Percentiles rank a stretch among this genome's conserved stretches.
These are phyloP conservation scores for Kryptolebias marmoratus DNA, from an alignment of 2,113 vertebrate genomes.

Conservation along the genomic window DNA sequence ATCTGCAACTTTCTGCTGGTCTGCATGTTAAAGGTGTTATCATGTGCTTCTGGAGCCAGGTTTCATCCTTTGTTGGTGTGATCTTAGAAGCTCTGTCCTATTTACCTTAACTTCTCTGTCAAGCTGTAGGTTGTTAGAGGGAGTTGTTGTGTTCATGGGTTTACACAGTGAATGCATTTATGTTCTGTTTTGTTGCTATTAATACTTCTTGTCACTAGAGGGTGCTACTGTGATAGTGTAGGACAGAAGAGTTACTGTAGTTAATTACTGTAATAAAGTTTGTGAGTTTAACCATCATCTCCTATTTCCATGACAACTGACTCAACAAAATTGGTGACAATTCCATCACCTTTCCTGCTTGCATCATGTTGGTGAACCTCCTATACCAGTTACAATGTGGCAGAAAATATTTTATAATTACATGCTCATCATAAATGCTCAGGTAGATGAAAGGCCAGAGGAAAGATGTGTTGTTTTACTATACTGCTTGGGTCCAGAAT, in stretches of 20 bases:
- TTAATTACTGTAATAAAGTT: too few relatives aligned
- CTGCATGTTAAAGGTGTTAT: slow-evolving; percentile 57
- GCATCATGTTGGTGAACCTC: not conserved
- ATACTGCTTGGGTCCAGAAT: too few relatives aligned
- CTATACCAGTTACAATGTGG: not conserved
- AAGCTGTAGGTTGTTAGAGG: slow-evolving; percentile 62
- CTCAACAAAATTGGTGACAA: not conserved
- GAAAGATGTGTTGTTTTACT: not conserved
- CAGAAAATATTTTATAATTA: not conserved
- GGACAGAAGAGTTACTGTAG: too few relatives aligned
- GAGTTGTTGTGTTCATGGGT: too few relatives aligned
- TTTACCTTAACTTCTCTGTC: slow-evolving; percentile 65
- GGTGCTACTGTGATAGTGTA: too few relatives aligned
- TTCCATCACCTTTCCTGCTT: not conserved
- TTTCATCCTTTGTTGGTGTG: slow-evolving; percentile 83
- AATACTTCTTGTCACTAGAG: too few relatives aligned
- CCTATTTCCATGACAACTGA: too few relatives aligned
- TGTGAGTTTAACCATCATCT: too few relatives aligned
- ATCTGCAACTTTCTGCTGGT: slow-evolving; percentile 34
- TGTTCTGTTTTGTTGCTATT: too few relatives aligned
- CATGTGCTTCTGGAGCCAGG: slow-evolving; percentile 81
- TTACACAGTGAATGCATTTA: too few relatives aligned
- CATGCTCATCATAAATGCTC: slow-evolving; percentile 1
- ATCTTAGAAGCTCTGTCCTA: slow-evolving; percentile 61
- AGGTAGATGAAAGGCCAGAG: not conserved